Evolutionary conservation across 1,140 invertebrate species (phyloP).

Genomic region (Drosophila teissieri): DNA sequence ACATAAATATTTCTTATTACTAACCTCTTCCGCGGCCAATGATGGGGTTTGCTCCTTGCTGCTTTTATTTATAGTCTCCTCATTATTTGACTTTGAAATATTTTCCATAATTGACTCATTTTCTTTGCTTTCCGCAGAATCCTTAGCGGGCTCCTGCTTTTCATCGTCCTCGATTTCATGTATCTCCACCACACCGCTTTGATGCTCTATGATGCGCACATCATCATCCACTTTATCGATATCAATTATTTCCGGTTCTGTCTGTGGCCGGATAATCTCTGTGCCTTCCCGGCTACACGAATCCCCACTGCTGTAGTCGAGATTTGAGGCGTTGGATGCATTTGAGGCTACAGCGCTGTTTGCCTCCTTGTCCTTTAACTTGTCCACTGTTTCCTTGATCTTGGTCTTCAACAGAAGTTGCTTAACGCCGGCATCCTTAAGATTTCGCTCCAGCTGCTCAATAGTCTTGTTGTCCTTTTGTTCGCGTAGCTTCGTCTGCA

Average conservation of each 20-base stretch:
- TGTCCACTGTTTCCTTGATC: conserved; percentile 68
- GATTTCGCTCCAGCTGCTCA: conserved; percentile 86
- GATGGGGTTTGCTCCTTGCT: not conserved
- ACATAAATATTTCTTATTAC: not conserved
- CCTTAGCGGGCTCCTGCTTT: conserved; percentile 43
- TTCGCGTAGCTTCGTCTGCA: conserved; percentile 88
- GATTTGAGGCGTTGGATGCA: conserved; percentile 52
- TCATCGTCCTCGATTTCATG: conserved; percentile 85
- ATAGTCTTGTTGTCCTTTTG: conserved; percentile 87
- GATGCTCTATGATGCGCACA: conserved; percentile 78
- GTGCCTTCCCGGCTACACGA: conserved; percentile 26
- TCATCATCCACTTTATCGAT: conserved; percentile 79
- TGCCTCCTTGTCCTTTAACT: conserved; percentile 58
- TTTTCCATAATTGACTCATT: conserved; percentile 36
- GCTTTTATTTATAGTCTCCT: conserved; percentile 8
- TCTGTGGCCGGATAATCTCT: conserved; percentile 6
- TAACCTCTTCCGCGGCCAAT: conserved; percentile 26
- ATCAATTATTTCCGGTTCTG: conserved; percentile 68
- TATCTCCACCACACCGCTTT: conserved; percentile 85
- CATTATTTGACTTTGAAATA: conserved; percentile 11
- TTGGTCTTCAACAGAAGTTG: conserved; percentile 76
- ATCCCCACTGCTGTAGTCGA: conserved; percentile 57
- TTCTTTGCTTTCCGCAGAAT: conserved; percentile 9
- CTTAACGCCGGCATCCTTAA: conserved; percentile 85
- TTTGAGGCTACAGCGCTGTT: conserved; percentile 40